These are phyloP conservation scores for rabbit (Oryctolagus cuniculus) DNA, from an alignment of 2,113 vertebrate species.

Conservation along the genomic window mOryCun1.1 NC_091433.1:182320501-182321000, in stretches of 20 bases:
- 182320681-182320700: not conserved
- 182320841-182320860: not conserved
- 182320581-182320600: not conserved
- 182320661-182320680: not conserved
- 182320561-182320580: not conserved
- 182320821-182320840: too few species aligned
- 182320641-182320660: not conserved
- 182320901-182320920: not conserved
- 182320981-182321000: not conserved
- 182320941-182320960: slow-evolving; percentile 19
- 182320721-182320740: not conserved
- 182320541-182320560: accelerated
- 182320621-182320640: not conserved
- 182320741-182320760: not conserved
- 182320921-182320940: not conserved
- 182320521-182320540: not conserved
- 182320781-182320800: not conserved
- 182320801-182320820: not conserved
- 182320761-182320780: not conserved
- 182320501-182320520: not conserved
- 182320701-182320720: not conserved
- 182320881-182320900: slow-evolving; percentile 10
- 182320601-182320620: not conserved
- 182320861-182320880: not conserved
- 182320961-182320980: not conserved